phyloP scores from a whole-genome alignment of 2,113 vertebrate species.

The Cathartes aura region DNA sequence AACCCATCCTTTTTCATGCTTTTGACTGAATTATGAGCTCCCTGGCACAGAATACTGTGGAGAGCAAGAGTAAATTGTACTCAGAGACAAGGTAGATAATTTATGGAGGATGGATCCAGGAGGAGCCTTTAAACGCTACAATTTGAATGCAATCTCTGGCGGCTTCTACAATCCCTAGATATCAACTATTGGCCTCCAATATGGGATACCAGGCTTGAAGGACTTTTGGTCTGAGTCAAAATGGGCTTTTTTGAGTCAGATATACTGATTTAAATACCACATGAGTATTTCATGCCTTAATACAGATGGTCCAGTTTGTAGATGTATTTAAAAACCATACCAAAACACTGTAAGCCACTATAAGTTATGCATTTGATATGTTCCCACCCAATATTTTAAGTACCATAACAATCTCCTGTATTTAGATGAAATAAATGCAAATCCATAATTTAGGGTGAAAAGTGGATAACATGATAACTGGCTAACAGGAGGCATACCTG shows the following conservation, averaged over 20 bases:
- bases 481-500: background rate
- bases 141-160: background rate
- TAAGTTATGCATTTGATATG: background rate
- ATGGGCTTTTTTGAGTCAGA: background rate
- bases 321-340: background rate
- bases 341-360: background rate
- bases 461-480: background rate
- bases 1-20: background rate
- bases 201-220: background rate
- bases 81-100: background rate
- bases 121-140: background rate
- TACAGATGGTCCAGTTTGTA: background rate
- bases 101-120: background rate
- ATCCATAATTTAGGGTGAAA: background rate
- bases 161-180: background rate
- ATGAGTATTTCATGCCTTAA: background rate
- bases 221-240: background rate
- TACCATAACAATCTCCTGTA: background rate
- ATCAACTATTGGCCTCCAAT: background rate
- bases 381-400: background rate
- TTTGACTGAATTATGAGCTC: background rate
- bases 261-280: background rate
- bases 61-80: background rate
- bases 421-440: background rate
- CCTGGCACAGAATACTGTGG: background rate